Evolutionary conservation across 1,140 invertebrate genomes (phyloP).

Genomic region (Akabosia matsudoensis): DNA sequence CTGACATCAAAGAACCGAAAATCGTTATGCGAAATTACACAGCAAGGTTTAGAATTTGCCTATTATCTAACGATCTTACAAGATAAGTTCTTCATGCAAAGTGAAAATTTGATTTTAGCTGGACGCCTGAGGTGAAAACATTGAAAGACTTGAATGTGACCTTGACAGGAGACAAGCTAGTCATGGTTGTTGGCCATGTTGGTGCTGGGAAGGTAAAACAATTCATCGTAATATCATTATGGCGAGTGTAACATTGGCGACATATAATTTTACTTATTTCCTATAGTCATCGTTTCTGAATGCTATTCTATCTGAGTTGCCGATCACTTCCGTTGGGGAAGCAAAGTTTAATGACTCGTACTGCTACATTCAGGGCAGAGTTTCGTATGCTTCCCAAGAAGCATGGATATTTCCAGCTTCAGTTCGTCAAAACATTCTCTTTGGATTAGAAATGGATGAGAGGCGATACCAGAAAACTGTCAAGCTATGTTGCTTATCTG

Average conservation of each 20-base stretch:
- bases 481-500: conserved; percentile 56
- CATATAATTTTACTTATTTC: no score
- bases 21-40: not conserved
- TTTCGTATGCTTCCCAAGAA: conserved; percentile 74
- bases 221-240: conserved; percentile 3
- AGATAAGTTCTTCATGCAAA: not conserved
- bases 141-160: conserved; percentile 48
- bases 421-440: conserved; percentile 62
- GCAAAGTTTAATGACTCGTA: conserved; percentile 65
- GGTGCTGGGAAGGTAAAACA: conserved; percentile 51
- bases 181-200: conserved; percentile 64
- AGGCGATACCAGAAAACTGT: conserved; percentile 51
- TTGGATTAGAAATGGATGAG: conserved; percentile 57
- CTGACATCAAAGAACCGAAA: no score
- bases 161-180: conserved; percentile 55
- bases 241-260: conserved; percentile 38
- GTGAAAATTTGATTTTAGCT: not conserved
- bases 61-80: conserved; percentile 26
- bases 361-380: conserved; percentile 55
- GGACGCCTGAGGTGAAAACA: conserved; percentile 34
- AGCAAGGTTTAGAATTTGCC: conserved; percentile 4
- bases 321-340: conserved; percentile 54
- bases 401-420: conserved; percentile 60
- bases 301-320: conserved; percentile 1
- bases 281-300: conserved; percentile 37